Percentiles rank a stretch among this genome's conserved stretches.
Conservation (phyloP, 2,113 vertebrate species). For the Oxyruncus cristatus region DNA sequence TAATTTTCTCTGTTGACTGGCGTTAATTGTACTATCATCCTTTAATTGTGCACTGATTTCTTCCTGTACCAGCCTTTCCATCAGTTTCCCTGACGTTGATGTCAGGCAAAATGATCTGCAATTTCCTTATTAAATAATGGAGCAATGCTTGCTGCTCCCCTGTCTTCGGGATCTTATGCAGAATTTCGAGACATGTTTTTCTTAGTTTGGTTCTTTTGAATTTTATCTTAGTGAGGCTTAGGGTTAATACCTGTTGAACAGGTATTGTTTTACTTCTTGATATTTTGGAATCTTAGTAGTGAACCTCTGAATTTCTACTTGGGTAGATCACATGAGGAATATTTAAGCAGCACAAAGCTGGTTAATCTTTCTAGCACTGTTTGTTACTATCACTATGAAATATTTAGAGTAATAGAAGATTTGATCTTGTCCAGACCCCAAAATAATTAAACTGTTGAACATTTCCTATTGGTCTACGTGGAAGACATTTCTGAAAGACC, state of each 20-base stretch:
- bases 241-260: neutral
- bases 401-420: neutral
- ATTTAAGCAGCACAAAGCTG: neutral
- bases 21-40: slow-evolving; percentile 49
- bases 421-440: neutral
- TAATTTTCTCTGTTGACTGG: slow-evolving; percentile 10
- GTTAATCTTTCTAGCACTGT: neutral
- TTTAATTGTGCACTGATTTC: slow-evolving; percentile 56
- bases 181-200: neutral
- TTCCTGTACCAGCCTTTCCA: slow-evolving; percentile 53
- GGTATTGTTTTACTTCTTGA: neutral
- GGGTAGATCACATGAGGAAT: neutral
- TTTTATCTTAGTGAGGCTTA: neutral
- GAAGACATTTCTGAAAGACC: neutral
- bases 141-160: slow-evolving; percentile 7
- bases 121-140: slow-evolving; percentile 61
- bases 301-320: neutral
- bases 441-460: neutral
- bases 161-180: neutral
- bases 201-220: neutral
- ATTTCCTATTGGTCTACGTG: neutral
- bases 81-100: slow-evolving; percentile 52
- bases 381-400: neutral
- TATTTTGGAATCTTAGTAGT: neutral
- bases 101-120: slow-evolving; percentile 33